Percentiles rank a stretch among this genome's conserved stretches.
phyloP scores from a whole-genome alignment of 2,113 vertebrate species.

The Chloebia gouldiae region DNA sequence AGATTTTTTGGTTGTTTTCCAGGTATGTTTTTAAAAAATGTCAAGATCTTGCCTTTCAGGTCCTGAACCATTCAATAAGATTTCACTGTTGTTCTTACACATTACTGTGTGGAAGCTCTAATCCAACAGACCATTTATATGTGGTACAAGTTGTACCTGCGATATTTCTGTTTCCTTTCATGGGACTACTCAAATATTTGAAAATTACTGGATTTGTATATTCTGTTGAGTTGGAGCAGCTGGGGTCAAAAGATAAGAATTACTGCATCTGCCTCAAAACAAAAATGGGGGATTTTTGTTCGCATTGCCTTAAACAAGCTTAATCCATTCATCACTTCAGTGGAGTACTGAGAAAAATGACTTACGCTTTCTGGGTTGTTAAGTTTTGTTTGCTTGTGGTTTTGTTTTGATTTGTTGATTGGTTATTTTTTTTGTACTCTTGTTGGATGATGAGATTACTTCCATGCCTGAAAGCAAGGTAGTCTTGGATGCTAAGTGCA shows the following conservation, averaged over 20 bases:
- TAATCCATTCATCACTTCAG: background rate
- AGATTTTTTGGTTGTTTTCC: background rate
- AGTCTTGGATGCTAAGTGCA: background rate
- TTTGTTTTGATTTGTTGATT: background rate
- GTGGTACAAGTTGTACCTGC: background rate
- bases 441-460: background rate
- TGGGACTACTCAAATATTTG: background rate
- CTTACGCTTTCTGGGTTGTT: background rate
- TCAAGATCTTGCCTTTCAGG: background rate
- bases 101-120: background rate
- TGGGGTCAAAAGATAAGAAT: background rate
- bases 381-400: background rate
- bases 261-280: background rate
- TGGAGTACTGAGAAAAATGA: background rate
- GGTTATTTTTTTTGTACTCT: background rate
- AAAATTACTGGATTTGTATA: background rate
- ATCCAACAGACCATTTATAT: background rate
- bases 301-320: background rate
- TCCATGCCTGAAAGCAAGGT: background rate
- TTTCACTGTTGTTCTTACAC: background rate
- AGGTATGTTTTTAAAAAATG: background rate
- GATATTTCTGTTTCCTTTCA: background rate
- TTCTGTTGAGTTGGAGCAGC: background rate
- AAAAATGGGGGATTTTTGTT: background rate
- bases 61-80: background rate